phyloP scores from a whole-genome alignment of 1,140 invertebrate species.

The Pseudomyrmex pallidus region DNA sequence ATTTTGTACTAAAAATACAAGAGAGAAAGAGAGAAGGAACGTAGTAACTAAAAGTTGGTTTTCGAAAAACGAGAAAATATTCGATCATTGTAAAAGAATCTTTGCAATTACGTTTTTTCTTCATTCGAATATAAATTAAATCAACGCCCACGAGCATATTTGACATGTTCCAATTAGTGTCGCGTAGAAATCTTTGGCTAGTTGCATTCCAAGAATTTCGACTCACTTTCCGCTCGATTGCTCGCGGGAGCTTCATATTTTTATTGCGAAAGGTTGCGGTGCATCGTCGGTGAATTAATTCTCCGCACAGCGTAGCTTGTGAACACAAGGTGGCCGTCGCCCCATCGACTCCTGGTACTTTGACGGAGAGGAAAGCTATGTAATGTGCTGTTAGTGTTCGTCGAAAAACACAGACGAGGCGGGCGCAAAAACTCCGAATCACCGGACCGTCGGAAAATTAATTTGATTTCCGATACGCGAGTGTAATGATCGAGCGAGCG shows the following conservation, averaged over 20 bases:
- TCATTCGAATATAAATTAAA: neutral
- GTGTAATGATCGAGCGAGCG: conserved; percentile 43
- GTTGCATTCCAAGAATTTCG: conserved; percentile 5
- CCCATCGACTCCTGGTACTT: neutral
- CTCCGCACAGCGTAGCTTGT: conserved; percentile 15
- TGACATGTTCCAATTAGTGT: conserved; percentile 9
- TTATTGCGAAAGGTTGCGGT: conserved; percentile 50
- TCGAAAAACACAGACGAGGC: conserved; percentile 37
- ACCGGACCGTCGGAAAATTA: conserved; percentile 53
- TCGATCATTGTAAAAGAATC: neutral
- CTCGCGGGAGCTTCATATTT: conserved; percentile 42
- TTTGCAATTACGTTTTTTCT: neutral
- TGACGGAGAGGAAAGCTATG: neutral
- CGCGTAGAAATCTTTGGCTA: neutral
- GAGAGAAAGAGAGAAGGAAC: neutral
- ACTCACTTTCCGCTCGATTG: neutral
- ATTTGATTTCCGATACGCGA: conserved; percentile 58
- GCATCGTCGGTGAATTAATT: conserved; percentile 61
- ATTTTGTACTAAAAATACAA: conserved; percentile 7
- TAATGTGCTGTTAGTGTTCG: conserved; percentile 8
- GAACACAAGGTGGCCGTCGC: conserved; percentile 11
- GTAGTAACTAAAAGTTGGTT: neutral
- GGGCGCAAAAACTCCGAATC: conserved; percentile 40
- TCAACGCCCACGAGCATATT: neutral
- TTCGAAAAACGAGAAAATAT: conserved; percentile 2